Base-by-base conservation (phyloP, 2,113 vertebrate genomes). In the Empidonax alnorum region DNA sequence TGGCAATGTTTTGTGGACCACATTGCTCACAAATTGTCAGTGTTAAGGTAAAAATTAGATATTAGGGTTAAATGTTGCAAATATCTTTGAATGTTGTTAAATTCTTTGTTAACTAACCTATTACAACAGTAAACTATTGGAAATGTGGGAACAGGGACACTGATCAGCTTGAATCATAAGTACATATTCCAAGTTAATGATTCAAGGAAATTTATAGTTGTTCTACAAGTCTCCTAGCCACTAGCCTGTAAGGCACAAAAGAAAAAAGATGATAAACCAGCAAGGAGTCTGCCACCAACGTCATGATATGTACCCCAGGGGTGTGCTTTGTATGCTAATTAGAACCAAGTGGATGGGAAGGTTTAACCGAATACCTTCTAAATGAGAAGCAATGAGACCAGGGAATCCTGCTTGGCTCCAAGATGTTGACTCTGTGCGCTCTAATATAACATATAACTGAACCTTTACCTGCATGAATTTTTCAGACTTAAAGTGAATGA, bases 301-400 rank as follows among this genome's bases (percentile, higher is more conserved):
- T 86, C 82, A 61, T 71, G 28, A 47, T 85, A 33, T 53, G 31
- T 75, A 71, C 50, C 46, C 67, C 37, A 31, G 0, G 27, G n/a
- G 28, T 53, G 69, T 91, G 69, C 65, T 92, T 84, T 82, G 71
- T 87, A 35, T 92, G 88, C 39, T 82, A 67, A 93, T 89, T 75
- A 71, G 68, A 66, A 91, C 25, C n/a, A 53, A 87, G 47, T 22
- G n/a, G 23, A 59, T 47, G 30, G 22, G 23, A 73, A 35, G 15
- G 39, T 35, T 93, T 91, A 35, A 58, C 20, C 47, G 50, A 88
- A 76, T 42, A 30, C 31, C 14, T 84, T 89, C 28, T 77, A 84
- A 73, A 76, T 79, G 65, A 84, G 52, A 68, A 66, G 12, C 6
- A 55, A 52, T 52, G 65, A 79, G 31, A 89, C 17, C 14, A 55